phyloP scores from a whole-genome alignment of 2,797 vertebrate genomes.

The Scolopax bukidnonensis region DNA sequence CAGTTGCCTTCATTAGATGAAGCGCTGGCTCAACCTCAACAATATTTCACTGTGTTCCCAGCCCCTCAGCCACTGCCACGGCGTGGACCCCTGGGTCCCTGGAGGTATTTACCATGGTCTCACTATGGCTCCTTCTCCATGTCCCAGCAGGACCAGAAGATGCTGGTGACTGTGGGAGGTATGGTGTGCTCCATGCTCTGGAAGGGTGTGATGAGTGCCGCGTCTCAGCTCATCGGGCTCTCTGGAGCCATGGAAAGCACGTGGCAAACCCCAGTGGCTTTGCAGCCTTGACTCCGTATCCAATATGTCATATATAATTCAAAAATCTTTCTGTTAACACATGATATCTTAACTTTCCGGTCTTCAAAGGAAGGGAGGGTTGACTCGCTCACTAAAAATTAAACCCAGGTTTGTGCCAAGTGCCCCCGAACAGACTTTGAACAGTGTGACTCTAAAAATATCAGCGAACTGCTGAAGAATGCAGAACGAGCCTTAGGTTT shows the following conservation, averaged over 20 bases:
- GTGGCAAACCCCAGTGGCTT: not conserved
- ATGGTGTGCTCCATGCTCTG: not conserved
- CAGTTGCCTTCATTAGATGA: not conserved
- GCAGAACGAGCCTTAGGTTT: constrained; percentile 50
- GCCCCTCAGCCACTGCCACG: not conserved
- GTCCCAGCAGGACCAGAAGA: not conserved
- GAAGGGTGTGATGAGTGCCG: not conserved
- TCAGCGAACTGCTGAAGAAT: constrained; percentile 55
- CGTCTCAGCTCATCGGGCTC: accelerated
- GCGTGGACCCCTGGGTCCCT: not conserved
- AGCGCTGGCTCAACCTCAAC: not conserved
- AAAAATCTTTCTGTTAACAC: not conserved
- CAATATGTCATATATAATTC: not conserved
- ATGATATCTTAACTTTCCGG: not conserved
- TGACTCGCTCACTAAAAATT: not conserved
- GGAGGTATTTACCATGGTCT: not conserved
- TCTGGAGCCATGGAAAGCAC: not conserved
- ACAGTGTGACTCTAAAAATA: constrained; percentile 49
- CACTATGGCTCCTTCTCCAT: not conserved
- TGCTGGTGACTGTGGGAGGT: not conserved
- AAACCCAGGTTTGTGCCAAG: not conserved
- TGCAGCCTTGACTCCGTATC: not conserved
- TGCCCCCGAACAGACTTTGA: constrained; percentile 21
- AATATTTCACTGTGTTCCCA: not conserved
- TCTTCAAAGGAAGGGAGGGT: not conserved